phyloP scores from a whole-genome alignment of 2,888 invertebrate genomes.

The Bursaphelenchus okinawaensis region DNA sequence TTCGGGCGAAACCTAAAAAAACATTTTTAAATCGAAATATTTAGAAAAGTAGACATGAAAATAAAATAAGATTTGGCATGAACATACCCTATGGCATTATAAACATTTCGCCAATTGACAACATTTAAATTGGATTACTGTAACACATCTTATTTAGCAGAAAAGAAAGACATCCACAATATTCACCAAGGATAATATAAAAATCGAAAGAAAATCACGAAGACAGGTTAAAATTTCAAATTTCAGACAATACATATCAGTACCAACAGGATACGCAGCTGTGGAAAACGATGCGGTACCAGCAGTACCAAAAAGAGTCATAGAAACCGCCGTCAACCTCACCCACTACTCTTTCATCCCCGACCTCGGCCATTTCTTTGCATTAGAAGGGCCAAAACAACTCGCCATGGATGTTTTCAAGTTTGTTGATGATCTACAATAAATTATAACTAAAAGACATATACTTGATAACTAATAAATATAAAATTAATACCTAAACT shows the following conservation, averaged over 20 bases:
- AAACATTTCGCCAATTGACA: not conserved
- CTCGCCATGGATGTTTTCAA: slow-evolving; percentile 70
- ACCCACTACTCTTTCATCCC: slow-evolving; percentile 66
- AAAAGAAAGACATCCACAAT: no score
- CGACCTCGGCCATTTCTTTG: slow-evolving; percentile 78
- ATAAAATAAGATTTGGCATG: no score
- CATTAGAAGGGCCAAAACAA: slow-evolving; percentile 71
- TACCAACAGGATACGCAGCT: slow-evolving; percentile 72
- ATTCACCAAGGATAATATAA: no score
- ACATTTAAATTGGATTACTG: no score
- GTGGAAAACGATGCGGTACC: slow-evolving; percentile 70
- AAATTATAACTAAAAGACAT: no score
- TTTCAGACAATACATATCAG: slow-evolving; percentile 59
- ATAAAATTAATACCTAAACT: no score
- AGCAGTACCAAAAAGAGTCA: slow-evolving; percentile 63
- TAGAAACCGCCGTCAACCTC: slow-evolving; percentile 68
- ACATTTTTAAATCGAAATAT: no score
- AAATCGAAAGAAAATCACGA: slow-evolving; percentile 33
- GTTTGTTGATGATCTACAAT: slow-evolving; percentile 46
- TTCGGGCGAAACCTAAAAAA: no score
- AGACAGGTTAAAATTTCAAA: not conserved
- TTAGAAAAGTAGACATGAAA: no score
- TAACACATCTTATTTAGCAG: no score
- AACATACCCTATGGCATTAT: not conserved
- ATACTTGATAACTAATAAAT: no score